Conservation (phyloP, 2,888 invertebrate genomes). For the Glyphotaelius pellucidus region DNA sequence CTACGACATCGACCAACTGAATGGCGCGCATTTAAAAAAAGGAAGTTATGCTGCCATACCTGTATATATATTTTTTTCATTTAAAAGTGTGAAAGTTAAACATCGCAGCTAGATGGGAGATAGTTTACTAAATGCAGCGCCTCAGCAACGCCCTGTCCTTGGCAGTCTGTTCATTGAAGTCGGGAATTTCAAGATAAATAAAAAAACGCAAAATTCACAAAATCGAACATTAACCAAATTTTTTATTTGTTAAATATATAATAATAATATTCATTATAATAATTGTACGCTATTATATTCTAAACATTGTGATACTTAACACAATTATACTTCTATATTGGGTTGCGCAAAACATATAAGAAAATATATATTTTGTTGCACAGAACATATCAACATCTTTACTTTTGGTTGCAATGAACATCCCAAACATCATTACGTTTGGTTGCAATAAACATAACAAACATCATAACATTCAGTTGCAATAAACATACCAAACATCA, state of each 20-base stretch:
- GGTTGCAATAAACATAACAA: no score
- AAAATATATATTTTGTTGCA: background rate
- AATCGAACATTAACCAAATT: constrained; percentile 23
- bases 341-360: background rate
- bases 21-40: no score
- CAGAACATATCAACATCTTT: background rate
- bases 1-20: no score
- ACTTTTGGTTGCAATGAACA: background rate
- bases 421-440: no score
- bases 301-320: background rate
- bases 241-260: constrained; percentile 28
- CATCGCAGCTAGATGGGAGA: no score
- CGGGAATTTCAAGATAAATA: background rate
- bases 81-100: no score
- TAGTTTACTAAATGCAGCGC: background rate
- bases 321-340: background rate
- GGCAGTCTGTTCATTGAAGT: background rate
- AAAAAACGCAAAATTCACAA: constrained; percentile 4
- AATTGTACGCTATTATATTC: background rate
- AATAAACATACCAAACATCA: background rate
- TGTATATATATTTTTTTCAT: no score
- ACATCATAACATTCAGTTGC: background rate
- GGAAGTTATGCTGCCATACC: no score
- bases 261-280: constrained; percentile 13
- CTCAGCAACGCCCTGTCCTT: background rate